Conservation (phyloP, 2,888 invertebrate genomes). For the Epinotia demarniana region DNA sequence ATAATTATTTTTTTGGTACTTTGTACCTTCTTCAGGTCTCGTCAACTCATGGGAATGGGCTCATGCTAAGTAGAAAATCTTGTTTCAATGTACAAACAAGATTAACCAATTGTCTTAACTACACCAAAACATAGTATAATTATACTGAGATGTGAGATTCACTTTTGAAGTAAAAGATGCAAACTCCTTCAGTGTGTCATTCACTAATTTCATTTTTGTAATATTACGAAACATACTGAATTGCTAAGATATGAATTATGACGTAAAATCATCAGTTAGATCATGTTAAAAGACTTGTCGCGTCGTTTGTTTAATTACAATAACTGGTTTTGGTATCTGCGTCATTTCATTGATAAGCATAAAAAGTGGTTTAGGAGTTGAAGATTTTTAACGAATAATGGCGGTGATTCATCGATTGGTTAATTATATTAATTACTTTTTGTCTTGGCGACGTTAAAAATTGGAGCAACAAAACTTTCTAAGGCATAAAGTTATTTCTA, state of each 20-base stretch:
- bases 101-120: not conserved
- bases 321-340: slow-evolving; percentile 56
- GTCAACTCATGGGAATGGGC: slow-evolving; percentile 28
- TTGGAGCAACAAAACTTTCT: slow-evolving; percentile 39
- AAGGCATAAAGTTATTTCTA: slow-evolving; percentile 35
- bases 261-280: slow-evolving; percentile 53
- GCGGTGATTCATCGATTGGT: slow-evolving; percentile 33
- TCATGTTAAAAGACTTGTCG: slow-evolving; percentile 53
- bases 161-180: slow-evolving; percentile 1
- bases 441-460: slow-evolving; percentile 11
- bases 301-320: slow-evolving; percentile 49
- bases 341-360: slow-evolving; percentile 47
- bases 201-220: slow-evolving; percentile 16
- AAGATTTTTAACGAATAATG: slow-evolving; percentile 19
- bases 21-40: slow-evolving; percentile 29
- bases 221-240: slow-evolving; percentile 42
- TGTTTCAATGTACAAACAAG: slow-evolving; percentile 4
- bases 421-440: slow-evolving; percentile 35
- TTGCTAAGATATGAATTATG: slow-evolving; percentile 54
- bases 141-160: not conserved
- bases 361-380: slow-evolving; percentile 29
- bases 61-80: slow-evolving; percentile 20
- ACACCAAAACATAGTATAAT: not conserved
- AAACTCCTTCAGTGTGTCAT: not conserved
- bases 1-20: slow-evolving; percentile 42